Percentiles rank a stretch among this genome's conserved stretches.
Conservation (phyloP, 2,797 vertebrate species). For the Gymnothorax javanicus region DNA sequence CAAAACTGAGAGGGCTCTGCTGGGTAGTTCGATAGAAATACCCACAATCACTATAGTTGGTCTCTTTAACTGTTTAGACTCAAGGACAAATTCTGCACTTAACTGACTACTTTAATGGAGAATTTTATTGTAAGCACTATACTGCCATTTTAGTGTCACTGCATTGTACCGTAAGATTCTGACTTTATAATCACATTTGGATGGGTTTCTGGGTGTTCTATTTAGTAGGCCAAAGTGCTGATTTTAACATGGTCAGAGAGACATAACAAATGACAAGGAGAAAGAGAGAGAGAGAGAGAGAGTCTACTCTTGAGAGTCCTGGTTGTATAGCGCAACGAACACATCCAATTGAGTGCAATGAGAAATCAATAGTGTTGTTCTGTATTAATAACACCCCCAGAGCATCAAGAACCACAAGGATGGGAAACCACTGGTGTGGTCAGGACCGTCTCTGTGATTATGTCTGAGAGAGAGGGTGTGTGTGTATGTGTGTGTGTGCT, state of each 20-base stretch:
- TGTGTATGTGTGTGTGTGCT: neutral
- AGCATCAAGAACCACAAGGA: constrained; percentile 32
- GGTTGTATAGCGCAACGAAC: constrained; percentile 40
- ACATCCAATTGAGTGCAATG: constrained; percentile 46
- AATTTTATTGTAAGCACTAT: too few species aligned
- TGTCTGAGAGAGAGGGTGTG: neutral
- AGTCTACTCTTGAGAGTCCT: constrained; percentile 36
- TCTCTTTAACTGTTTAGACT: too few species aligned
- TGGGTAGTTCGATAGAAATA: neutral
- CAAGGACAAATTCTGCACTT: too few species aligned
- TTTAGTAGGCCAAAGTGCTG: too few species aligned
- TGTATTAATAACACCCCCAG: constrained; percentile 59
- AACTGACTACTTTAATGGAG: too few species aligned
- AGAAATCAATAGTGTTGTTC: constrained; percentile 61
- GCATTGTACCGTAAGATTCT: too few species aligned
- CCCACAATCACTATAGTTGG: neutral
- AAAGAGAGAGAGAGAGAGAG: neutral
- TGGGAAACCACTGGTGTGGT: constrained; percentile 42
- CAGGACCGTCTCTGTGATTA: constrained; percentile 22
- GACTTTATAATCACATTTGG: too few species aligned
- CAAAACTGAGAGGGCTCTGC: neutral
- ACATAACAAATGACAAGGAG: neutral
- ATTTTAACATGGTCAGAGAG: neutral
- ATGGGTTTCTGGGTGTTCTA: too few species aligned
- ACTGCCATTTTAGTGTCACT: too few species aligned